These are phyloP conservation scores for Dorcus parallelipipedus DNA, from an alignment of 2,888 invertebrate genomes.

Conservation along the genomic window DNA sequence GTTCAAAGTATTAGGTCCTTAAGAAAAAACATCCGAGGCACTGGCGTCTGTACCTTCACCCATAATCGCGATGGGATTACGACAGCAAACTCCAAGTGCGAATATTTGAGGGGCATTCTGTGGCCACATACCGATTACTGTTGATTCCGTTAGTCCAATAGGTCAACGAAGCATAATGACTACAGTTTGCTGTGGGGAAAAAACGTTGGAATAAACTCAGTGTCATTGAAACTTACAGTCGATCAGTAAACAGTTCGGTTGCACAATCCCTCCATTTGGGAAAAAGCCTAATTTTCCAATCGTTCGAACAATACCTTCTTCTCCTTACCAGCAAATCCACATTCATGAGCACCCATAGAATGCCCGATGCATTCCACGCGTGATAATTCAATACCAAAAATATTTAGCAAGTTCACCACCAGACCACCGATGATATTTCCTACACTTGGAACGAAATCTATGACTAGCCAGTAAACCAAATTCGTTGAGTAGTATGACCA, in stretches of 20 bases:
- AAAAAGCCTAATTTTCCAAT: conserved; percentile 69
- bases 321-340: conserved; percentile 42
- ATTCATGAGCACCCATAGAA: conserved; percentile 10
- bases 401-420: conserved; percentile 1
- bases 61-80: not conserved
- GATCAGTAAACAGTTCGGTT: conserved; percentile 33
- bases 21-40: no score
- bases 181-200: conserved; percentile 57
- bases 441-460: not conserved
- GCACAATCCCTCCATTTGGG: conserved; percentile 64
- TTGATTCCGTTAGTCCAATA: conserved; percentile 18
- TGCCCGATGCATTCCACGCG: conserved; percentile 9
- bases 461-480: no score
- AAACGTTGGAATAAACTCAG: no score
- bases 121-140: conserved; percentile 8
- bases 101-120: conserved; percentile 8
- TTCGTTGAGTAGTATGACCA: not conserved
- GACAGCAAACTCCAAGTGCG: not conserved
- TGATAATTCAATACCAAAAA: conserved; percentile 1
- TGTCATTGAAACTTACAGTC: conserved; percentile 1
- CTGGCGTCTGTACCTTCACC: no score
- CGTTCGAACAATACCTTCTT: conserved; percentile 56
- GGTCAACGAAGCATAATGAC: conserved; percentile 33
- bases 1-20: no score
- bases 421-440: conserved; percentile 4